Percentiles rank a stretch among this genome's conserved stretches.
These are phyloP conservation scores for Heterochromis multidens DNA, from an alignment of 2,113 vertebrate species.

Conservation along the genomic window DNA sequence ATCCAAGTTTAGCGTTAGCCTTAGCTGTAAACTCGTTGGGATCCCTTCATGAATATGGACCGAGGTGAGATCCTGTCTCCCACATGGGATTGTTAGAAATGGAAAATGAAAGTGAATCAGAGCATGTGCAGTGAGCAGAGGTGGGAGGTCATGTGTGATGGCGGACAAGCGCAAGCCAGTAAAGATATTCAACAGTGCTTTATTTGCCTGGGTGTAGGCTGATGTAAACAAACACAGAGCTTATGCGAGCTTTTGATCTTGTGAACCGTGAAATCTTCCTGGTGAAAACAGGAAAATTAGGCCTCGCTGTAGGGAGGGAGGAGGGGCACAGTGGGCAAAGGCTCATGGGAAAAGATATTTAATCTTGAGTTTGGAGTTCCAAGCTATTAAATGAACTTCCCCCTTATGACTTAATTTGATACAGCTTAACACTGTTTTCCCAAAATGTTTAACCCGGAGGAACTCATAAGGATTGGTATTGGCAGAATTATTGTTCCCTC, in stretches of 20 bases:
- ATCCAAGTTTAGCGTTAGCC: neutral
- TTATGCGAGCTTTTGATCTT: constrained; percentile 72
- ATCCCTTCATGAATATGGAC: constrained; percentile 23
- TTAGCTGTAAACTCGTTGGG: constrained; percentile 23
- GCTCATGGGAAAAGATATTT: constrained; percentile 67
- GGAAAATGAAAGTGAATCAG: neutral
- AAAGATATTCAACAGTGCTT: constrained; percentile 37
- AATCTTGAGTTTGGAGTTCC: constrained; percentile 60
- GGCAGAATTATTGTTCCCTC: constrained; percentile 55
- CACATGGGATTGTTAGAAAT: neutral
- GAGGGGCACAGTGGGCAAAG: constrained; percentile 49
- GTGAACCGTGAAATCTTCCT: constrained; percentile 71
- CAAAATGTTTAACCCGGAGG: constrained; percentile 62
- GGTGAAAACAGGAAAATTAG: constrained; percentile 67
- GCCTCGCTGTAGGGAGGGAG: constrained; percentile 44
- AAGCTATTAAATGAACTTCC: constrained; percentile 59
- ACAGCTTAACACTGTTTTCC: constrained; percentile 60
- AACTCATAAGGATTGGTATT: constrained; percentile 32
- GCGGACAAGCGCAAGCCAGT: constrained; percentile 14
- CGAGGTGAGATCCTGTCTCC: neutral
- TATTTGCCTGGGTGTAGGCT: constrained; percentile 61
- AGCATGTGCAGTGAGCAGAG: neutral
- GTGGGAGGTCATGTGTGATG: constrained; percentile 41
- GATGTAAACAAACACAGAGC: constrained; percentile 70
- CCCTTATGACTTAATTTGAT: constrained; percentile 64